Evolutionary conservation across 1,140 invertebrate species (phyloP).

Genomic region (Sitobion miscanthi): DNA sequence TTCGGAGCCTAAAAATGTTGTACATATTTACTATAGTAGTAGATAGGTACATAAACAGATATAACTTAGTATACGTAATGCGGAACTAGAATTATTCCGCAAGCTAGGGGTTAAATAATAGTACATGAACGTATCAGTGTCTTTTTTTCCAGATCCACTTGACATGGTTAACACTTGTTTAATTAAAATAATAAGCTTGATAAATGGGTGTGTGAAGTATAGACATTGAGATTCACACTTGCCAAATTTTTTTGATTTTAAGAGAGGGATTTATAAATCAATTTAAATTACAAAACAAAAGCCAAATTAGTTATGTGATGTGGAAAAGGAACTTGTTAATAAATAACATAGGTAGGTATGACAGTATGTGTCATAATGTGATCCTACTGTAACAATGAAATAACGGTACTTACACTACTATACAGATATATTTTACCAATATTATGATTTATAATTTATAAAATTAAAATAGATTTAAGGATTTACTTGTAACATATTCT

Average conservation of each 20-base stretch:
- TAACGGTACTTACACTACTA: background rate
- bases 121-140: background rate
- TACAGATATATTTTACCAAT: background rate
- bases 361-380: background rate
- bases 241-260: constrained; percentile 24
- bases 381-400: background rate
- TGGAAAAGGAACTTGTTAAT: constrained; percentile 52
- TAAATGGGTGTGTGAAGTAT: constrained; percentile 41
- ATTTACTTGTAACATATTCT: constrained; percentile 8
- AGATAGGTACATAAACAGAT: background rate
- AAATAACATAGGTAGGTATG: constrained; percentile 21
- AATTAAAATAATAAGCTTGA: background rate
- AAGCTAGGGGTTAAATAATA: background rate
- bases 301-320: constrained; percentile 11
- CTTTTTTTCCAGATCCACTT: background rate
- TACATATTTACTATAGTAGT: background rate
- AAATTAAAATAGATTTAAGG: constrained; percentile 40
- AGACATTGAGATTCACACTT: constrained; percentile 38
- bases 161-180: background rate
- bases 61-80: background rate
- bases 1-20: background rate
- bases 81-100: background rate
- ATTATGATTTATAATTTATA: background rate
- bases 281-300: constrained; percentile 56
- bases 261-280: constrained; percentile 15